Conservation (phyloP, 2,888 invertebrate genomes). For the Eupithecia dodoneata region DNA sequence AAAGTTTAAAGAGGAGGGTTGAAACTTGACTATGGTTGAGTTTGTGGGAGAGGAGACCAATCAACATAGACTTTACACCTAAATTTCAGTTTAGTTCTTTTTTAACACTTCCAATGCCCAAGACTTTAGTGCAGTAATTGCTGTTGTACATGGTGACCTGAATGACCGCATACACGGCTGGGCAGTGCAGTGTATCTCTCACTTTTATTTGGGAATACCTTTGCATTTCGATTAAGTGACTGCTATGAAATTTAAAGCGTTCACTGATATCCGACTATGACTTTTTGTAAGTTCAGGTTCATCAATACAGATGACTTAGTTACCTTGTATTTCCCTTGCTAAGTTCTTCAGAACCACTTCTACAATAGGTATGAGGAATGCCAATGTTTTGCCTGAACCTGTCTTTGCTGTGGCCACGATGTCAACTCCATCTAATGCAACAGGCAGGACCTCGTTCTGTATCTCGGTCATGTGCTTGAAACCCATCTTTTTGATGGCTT, state of each 20-base stretch:
- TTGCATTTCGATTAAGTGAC: too few species aligned
- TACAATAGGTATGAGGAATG: constrained; percentile 97
- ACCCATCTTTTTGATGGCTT: constrained; percentile 93
- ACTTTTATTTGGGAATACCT: neutral
- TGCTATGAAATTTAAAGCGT: too few species aligned
- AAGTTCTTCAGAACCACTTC: constrained; percentile 90
- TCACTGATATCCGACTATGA: too few species aligned
- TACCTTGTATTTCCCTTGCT: constrained; percentile 52
- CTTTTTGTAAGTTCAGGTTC: neutral
- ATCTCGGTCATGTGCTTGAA: constrained; percentile 97
- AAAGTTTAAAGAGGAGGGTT: constrained; percentile 32
- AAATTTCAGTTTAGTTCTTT: neutral
- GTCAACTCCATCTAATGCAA: constrained; percentile 94
- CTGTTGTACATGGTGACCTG: too few species aligned
- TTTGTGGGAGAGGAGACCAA: neutral
- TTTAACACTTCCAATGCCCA: neutral
- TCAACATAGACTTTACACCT: neutral
- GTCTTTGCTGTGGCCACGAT: constrained; percentile 97
- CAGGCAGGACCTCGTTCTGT: constrained; percentile 93
- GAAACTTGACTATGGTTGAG: neutral
- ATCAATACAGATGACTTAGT: neutral
- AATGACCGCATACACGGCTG: too few species aligned
- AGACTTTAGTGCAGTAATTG: too few species aligned
- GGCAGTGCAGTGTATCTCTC: neutral
- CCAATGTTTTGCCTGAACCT: constrained; percentile 98